A percentile compares a stretch with the other conserved stretches of the same genome.
phyloP scores from a whole-genome alignment of 1,140 invertebrate species.

The Drosophila pseudoananassae region DNA sequence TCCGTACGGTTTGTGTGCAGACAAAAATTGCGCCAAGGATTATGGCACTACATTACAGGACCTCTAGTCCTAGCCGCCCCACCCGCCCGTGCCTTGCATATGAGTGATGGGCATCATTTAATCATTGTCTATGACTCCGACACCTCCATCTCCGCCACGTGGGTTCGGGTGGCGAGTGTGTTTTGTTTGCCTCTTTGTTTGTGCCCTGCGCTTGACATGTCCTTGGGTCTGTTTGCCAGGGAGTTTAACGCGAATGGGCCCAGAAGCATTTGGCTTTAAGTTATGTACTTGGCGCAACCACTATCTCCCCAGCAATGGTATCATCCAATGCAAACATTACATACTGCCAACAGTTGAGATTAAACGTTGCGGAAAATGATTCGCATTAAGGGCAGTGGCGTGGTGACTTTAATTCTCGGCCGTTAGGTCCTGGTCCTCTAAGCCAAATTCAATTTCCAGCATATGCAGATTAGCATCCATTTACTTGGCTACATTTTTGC shows the following conservation, averaged over 20 bases:
- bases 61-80: conserved; percentile 9
- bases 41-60: conserved; percentile 80
- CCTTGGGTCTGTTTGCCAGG: conserved; percentile 77
- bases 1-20: conserved; percentile 22
- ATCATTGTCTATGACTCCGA: conserved; percentile 79
- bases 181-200: conserved; percentile 60
- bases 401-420: neutral
- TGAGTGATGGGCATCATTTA: conserved; percentile 81
- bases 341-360: conserved; percentile 40
- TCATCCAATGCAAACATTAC: conserved; percentile 40
- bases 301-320: conserved; percentile 34
- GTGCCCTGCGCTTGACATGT: conserved; percentile 78
- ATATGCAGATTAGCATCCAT: conserved; percentile 52
- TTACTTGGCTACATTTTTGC: conserved; percentile 42
- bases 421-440: neutral
- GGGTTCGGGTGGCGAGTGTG: conserved; percentile 1
- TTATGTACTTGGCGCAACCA: conserved; percentile 70
- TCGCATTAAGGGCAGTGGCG: neutral
- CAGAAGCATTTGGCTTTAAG: conserved; percentile 61
- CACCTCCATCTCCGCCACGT: conserved; percentile 47
- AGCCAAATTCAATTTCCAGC: conserved; percentile 45
- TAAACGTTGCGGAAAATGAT: conserved; percentile 33
- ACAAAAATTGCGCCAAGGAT: conserved; percentile 79
- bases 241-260: conserved; percentile 57
- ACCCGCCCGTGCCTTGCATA: conserved; percentile 56